Percentiles rank a stretch among this genome's conserved stretches.
Evolutionary conservation across 1,140 invertebrate genomes (phyloP).

Genomic region (Drosophila nasuta): DNA sequence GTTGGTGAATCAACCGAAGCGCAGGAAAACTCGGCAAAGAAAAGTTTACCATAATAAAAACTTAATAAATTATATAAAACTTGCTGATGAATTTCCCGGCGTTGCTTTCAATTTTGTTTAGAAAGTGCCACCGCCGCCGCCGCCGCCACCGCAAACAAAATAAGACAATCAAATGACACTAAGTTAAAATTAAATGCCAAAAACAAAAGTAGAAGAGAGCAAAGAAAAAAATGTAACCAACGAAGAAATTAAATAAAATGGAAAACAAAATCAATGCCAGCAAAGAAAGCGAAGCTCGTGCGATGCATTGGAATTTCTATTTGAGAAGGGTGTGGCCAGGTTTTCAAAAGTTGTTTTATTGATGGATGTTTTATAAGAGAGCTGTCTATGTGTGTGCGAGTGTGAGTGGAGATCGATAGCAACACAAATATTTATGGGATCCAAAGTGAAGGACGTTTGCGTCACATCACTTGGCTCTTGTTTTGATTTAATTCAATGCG

Average conservation of each 20-base stretch:
- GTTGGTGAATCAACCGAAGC: constrained; percentile 13
- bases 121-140: constrained; percentile 51
- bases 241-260: constrained; percentile 67
- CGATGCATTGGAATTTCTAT: constrained; percentile 48
- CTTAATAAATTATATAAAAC: constrained; percentile 60
- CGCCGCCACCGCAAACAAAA: constrained; percentile 15
- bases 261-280: constrained; percentile 61
- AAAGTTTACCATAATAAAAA: constrained; percentile 35
- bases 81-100: constrained; percentile 66
- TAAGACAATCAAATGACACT: constrained; percentile 44
- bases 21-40: constrained; percentile 8
- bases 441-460: constrained; percentile 37
- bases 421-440: not conserved
- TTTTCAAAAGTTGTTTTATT: constrained; percentile 9
- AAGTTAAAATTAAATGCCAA: constrained; percentile 58
- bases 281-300: constrained; percentile 57
- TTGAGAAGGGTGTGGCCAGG: constrained; percentile 51
- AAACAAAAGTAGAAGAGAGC: constrained; percentile 21
- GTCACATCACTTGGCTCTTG: constrained; percentile 11
- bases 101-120: constrained; percentile 61
- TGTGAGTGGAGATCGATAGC: constrained; percentile 6
- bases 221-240: constrained; percentile 35
- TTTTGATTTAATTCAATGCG: constrained; percentile 13
- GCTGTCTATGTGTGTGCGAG: not conserved
- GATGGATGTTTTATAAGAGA: not conserved